phyloP scores from a whole-genome alignment of 2,888 invertebrate species.

The Caenorhabditis sinica region DNA sequence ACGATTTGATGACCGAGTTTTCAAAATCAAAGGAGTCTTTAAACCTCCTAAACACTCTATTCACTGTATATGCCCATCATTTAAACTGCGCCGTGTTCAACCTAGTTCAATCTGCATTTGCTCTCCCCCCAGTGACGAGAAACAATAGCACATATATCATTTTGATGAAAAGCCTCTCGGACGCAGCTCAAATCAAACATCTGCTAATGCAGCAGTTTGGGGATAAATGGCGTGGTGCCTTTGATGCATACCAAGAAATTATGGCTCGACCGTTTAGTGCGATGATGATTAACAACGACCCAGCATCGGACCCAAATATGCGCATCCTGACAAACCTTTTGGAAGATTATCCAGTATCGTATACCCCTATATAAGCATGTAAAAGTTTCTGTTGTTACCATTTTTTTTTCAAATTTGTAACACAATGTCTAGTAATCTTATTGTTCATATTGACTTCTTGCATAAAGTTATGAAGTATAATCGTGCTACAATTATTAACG shows the following conservation, averaged over 20 bases:
- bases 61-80: conserved; percentile 34
- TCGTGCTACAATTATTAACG: neutral
- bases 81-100: neutral
- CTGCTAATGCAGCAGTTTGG: conserved; percentile 30
- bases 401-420: too few species aligned
- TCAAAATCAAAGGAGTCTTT: neutral
- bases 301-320: neutral
- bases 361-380: conserved; percentile 15
- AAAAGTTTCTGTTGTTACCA: neutral
- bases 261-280: conserved; percentile 28
- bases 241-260: conserved; percentile 5
- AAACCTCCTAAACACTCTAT: conserved; percentile 11
- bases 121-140: neutral
- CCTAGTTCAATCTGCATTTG: neutral
- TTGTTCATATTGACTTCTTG: neutral
- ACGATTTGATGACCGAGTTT: conserved; percentile 35
- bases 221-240: conserved; percentile 6
- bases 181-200: conserved; percentile 28
- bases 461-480: neutral
- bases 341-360: conserved; percentile 1
- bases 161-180: conserved; percentile 22
- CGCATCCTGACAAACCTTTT: conserved; percentile 4
- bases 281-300: conserved; percentile 36
- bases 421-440: neutral
- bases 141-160: too few species aligned